These are phyloP conservation scores for Canis aureus DNA, from an alignment of 2,113 vertebrate species.

Conservation along the genomic window DNA sequence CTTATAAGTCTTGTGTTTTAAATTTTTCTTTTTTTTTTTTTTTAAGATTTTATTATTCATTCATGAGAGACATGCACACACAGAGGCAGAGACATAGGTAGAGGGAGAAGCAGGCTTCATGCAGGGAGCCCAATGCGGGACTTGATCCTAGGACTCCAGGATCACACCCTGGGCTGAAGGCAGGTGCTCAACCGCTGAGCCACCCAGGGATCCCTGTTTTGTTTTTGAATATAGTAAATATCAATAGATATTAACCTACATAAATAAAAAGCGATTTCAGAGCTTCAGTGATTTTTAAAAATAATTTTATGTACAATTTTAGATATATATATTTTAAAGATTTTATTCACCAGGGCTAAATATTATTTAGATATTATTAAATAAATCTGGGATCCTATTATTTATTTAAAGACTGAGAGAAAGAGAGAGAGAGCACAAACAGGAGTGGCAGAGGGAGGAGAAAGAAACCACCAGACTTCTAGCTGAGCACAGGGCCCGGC, in stretches of 20 bases:
- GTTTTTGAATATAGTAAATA: background rate
- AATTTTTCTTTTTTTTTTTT: background rate
- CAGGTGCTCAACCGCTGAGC: too few species aligned
- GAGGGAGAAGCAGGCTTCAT: too few species aligned
- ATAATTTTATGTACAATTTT: background rate
- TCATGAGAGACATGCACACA: too few species aligned
- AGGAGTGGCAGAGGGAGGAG: background rate
- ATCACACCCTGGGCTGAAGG: too few species aligned
- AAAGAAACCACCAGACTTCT: background rate
- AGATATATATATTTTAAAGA: background rate
- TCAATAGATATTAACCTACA: background rate
- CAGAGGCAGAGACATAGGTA: too few species aligned
- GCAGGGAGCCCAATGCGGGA: too few species aligned
- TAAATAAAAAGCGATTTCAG: background rate
- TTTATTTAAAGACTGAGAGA: too few species aligned
- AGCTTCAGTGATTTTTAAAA: background rate
- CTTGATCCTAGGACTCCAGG: too few species aligned
- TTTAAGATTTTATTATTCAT: too few species aligned
- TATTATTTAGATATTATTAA: too few species aligned
- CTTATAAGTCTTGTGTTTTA: background rate
- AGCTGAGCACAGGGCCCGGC: background rate
- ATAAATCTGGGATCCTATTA: too few species aligned
- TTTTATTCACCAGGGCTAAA: too few species aligned
- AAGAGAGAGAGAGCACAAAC: background rate
- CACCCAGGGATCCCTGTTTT: background rate